These are phyloP conservation scores for Macrotus californicus DNA, from an alignment of 2,113 vertebrate species.

Conservation along the genomic window DNA sequence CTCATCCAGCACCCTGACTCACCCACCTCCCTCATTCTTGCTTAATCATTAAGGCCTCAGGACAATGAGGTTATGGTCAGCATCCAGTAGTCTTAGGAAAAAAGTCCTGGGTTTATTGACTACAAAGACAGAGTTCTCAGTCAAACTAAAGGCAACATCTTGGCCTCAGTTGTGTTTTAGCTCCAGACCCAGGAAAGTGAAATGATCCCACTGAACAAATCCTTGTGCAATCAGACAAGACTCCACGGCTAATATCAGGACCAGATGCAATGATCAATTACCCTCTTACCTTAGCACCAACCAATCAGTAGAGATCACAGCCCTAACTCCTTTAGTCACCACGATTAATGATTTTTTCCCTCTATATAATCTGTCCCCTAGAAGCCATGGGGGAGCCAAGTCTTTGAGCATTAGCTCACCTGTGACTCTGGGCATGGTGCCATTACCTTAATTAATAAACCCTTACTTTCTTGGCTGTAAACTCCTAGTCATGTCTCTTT, in stretches of 20 bases:
- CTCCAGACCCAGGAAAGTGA: background rate
- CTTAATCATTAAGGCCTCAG: background rate
- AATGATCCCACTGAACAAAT: background rate
- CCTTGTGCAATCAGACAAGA: background rate
- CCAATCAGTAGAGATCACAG: background rate
- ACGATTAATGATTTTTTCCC: background rate
- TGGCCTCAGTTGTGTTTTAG: background rate
- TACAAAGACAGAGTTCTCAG: background rate
- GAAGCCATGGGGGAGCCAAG: background rate
- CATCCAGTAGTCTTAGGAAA: background rate
- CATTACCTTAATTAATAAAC: background rate
- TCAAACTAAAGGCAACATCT: background rate
- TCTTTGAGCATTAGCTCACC: background rate
- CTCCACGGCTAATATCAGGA: background rate
- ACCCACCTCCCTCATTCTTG: background rate
- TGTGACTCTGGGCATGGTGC: background rate
- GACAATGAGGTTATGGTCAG: background rate
- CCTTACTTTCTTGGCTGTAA: background rate
- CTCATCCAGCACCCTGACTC: background rate
- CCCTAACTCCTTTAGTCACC: background rate
- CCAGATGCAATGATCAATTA: background rate
- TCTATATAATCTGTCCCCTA: background rate
- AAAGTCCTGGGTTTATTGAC: background rate
- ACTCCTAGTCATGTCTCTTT: background rate
- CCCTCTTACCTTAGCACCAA: background rate